These are phyloP conservation scores for Xenentodon cancila DNA, from an alignment of 2,797 vertebrate genomes.

Conservation along the genomic window DNA sequence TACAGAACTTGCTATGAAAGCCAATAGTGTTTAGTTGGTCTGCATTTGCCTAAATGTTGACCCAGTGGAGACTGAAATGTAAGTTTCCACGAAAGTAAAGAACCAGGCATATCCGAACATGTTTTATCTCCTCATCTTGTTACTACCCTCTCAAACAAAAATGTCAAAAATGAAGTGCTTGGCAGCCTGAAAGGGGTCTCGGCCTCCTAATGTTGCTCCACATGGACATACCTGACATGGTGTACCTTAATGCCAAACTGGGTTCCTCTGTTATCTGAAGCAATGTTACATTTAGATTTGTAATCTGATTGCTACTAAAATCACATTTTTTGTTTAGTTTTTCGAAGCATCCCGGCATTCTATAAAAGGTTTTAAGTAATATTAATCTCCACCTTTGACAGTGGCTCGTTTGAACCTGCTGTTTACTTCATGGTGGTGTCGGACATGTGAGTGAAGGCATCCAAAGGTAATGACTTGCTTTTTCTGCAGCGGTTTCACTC, in stretches of 20 bases:
- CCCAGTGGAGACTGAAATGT: not conserved
- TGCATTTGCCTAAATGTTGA: not conserved
- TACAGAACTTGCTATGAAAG: not conserved
- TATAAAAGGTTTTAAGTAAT: not conserved
- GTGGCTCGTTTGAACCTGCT: constrained; percentile 8
- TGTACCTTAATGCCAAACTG: too few species aligned
- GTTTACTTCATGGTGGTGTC: constrained; percentile 6
- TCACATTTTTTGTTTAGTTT: not conserved
- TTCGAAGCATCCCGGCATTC: too few species aligned
- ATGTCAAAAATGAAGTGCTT: not conserved
- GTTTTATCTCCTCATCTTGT: constrained; percentile 14
- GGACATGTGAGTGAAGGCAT: constrained; percentile 25
- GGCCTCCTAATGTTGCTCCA: too few species aligned
- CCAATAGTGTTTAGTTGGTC: not conserved
- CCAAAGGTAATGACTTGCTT: constrained; percentile 37
- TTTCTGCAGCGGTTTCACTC: constrained; percentile 41
- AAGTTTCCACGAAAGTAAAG: constrained; percentile 4
- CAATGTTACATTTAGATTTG: too few species aligned
- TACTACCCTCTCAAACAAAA: constrained; percentile 1
- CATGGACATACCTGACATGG: too few species aligned
- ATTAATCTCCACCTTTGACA: constrained; percentile 5
- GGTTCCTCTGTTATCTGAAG: too few species aligned
- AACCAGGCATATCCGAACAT: constrained; percentile 5
- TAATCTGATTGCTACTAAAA: not conserved
- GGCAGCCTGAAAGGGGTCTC: not conserved